These are phyloP conservation scores for Syngnathus rostellatus DNA, from an alignment of 2,797 vertebrate species.

Conservation along the genomic window DNA sequence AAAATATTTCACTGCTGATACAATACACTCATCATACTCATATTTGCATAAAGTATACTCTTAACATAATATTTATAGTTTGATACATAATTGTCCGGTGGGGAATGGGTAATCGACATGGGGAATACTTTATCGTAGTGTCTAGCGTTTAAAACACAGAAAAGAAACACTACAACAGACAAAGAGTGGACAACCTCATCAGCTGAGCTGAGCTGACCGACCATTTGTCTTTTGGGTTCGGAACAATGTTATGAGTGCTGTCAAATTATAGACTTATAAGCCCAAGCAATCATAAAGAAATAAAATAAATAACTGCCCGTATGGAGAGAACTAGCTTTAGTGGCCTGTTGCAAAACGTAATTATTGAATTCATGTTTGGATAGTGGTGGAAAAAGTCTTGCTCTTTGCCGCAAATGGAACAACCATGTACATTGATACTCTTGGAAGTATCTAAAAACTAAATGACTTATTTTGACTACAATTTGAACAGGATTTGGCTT, in stretches of 20 bases:
- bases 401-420: too few species aligned
- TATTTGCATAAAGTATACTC: slow-evolving; percentile 89
- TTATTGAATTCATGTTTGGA: neutral
- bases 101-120: slow-evolving; percentile 78
- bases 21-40: slow-evolving; percentile 91
- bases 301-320: neutral
- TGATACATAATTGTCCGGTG: slow-evolving; percentile 85
- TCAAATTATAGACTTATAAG: neutral
- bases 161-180: slow-evolving; percentile 50
- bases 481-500: too few species aligned
- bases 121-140: slow-evolving; percentile 69
- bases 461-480: too few species aligned
- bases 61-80: slow-evolving; percentile 95
- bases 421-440: too few species aligned
- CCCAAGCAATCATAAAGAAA: neutral
- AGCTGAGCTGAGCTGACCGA: slow-evolving; percentile 20
- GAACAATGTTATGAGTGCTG: neutral
- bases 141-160: slow-evolving; percentile 83
- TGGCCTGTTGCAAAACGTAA: neutral
- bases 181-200: slow-evolving; percentile 24
- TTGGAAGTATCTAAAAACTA: too few species aligned
- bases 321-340: neutral
- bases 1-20: slow-evolving; percentile 98
- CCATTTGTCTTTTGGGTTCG: neutral
- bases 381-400: neutral